Conservation (phyloP, 2,888 invertebrate genomes). For the Spisula solida region DNA sequence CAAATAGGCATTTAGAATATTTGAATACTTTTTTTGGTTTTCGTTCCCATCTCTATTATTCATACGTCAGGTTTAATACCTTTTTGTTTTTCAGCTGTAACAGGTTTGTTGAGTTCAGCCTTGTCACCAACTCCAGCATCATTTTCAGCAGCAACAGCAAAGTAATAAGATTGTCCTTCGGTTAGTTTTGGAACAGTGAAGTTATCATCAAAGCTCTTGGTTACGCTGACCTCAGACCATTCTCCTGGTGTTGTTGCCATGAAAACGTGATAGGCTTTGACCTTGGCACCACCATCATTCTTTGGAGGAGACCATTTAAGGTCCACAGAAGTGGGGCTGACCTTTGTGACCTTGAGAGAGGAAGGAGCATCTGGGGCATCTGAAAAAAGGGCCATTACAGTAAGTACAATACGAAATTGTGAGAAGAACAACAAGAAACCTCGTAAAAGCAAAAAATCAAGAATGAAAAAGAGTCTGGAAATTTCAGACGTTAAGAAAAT, state of each 20-base stretch:
- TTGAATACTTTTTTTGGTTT: too few species aligned
- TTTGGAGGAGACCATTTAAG: constrained; percentile 86
- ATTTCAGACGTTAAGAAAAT: too few species aligned
- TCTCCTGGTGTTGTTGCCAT: constrained; percentile 70
- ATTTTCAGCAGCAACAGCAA: constrained; percentile 95
- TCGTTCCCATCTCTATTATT: too few species aligned
- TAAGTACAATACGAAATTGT: background rate
- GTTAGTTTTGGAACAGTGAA: constrained; percentile 75
- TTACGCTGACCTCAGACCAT: constrained; percentile 79
- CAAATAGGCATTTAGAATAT: too few species aligned
- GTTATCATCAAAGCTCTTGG: constrained; percentile 75
- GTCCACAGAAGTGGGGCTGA: constrained; percentile 74
- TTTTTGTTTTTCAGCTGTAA: constrained; percentile 80
- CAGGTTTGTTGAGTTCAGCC: constrained; percentile 74
- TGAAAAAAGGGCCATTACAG: constrained; percentile 47
- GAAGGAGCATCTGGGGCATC: constrained; percentile 79
- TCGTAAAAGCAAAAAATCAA: background rate
- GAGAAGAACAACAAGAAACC: too few species aligned
- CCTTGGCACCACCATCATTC: constrained; percentile 83
- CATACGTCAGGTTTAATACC: constrained; percentile 30
- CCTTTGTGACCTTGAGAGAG: constrained; percentile 73
- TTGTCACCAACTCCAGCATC: constrained; percentile 90
- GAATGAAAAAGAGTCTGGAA: background rate
- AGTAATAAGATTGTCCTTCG: constrained; percentile 90
- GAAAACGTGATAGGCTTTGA: constrained; percentile 79